phyloP scores from a whole-genome alignment of 2,113 vertebrate genomes.

The Aythya baeri region DNA sequence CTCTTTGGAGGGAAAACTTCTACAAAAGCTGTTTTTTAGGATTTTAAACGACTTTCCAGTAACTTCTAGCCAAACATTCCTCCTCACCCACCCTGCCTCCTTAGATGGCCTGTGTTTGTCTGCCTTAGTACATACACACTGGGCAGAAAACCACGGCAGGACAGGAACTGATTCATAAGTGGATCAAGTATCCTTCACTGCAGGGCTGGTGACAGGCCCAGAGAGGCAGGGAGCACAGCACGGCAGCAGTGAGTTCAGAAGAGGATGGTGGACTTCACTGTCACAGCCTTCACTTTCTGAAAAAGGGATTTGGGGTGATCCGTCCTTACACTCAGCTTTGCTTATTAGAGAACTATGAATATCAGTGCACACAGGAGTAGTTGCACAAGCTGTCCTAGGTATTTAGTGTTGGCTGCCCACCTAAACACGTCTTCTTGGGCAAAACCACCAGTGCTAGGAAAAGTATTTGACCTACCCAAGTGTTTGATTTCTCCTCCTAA shows the following conservation, averaged over 20 bases:
- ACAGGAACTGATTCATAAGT: constrained; percentile 49
- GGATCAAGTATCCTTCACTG: background rate
- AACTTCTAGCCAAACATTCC: constrained; percentile 35
- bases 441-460: background rate
- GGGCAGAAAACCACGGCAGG: constrained; percentile 6
- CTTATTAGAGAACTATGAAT: background rate
- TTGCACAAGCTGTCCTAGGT: background rate
- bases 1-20: background rate
- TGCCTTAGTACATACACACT: background rate
- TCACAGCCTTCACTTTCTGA: background rate
- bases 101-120: background rate
- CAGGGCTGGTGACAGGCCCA: background rate
- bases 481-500: constrained; percentile 2
- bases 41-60: constrained; percentile 26
- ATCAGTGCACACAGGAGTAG: background rate
- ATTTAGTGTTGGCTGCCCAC: background rate
- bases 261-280: background rate
- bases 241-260: background rate
- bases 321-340: background rate
- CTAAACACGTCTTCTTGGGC: background rate
- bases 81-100: constrained; percentile 20
- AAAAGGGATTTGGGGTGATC: background rate
- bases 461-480: background rate
- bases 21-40: background rate
- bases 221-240: background rate